Conservation (phyloP, 2,797 vertebrate genomes). For the Enteromius anoplus region DNA sequence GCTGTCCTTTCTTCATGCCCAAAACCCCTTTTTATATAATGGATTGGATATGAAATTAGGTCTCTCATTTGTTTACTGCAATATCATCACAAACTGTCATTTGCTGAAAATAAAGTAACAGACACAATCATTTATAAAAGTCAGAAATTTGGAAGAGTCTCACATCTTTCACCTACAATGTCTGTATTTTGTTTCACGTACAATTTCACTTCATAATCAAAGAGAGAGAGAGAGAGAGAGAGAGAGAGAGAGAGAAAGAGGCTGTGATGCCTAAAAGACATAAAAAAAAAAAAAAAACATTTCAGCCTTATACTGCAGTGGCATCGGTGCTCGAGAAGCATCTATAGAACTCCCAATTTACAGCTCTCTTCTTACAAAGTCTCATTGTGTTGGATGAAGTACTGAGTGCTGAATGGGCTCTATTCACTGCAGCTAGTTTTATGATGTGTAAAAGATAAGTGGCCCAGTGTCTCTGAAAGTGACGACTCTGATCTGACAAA, state of each 20-base stretch:
- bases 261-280: neutral
- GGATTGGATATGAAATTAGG: neutral
- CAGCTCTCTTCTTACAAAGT: constrained; percentile 55
- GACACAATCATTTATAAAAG: neutral
- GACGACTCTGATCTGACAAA: constrained; percentile 53
- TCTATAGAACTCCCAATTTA: constrained; percentile 47
- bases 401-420: constrained; percentile 58
- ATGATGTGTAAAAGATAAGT: constrained; percentile 65
- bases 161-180: neutral
- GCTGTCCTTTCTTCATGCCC: neutral
- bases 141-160: neutral
- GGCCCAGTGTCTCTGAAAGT: constrained; percentile 51
- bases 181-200: neutral
- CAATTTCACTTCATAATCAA: neutral
- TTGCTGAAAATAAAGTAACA: constrained; percentile 2
- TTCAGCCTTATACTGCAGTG: constrained; percentile 30
- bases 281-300: neutral
- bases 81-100: neutral
- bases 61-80: neutral
- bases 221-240: neutral
- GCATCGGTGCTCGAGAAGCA: constrained; percentile 39
- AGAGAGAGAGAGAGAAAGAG: neutral
- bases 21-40: neutral
- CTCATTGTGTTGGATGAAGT: constrained; percentile 56
- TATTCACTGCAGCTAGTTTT: constrained; percentile 56